Evolutionary conservation across 1,140 invertebrate genomes (phyloP), one percentile per base, ranked within the genome.

Genomic region (Plectrocnemia conspersa): DNA sequence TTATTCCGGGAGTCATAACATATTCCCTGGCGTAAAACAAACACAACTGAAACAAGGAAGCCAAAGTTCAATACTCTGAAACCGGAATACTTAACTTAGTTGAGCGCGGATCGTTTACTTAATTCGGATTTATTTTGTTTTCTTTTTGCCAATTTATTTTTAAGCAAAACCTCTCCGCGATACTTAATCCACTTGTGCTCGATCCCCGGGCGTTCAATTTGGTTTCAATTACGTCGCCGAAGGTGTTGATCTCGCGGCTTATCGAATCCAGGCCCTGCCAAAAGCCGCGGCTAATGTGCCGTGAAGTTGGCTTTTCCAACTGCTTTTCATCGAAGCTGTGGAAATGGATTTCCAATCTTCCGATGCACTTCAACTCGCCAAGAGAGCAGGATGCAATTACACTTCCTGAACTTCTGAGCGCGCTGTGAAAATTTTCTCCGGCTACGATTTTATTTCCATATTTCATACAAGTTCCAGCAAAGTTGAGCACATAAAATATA

Each of bases 301-400:
- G 41, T 44, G 24, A 53, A 53, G 50, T 53, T 50, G 47, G 24
- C 18, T 18, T n/a, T 13, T 15, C 7, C 13, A 19, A 11, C 5
- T 38, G 10, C 42, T 45, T n/a, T 45, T 45, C 46, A 48, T 16
- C 25, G 24, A 29, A 9, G 23, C 42, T 15, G 19, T 33, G 16
- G 33, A 48, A 48, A 48, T 55, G 53, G 16, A 55, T 55, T 55
- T 55, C n/a, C 53, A 55, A 55, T 55, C 53, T 48, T 40, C 15
- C 33, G 22, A 45, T 55, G 53, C 53, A 55, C 53, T 55, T 19
- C 38, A 16, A 18, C 19, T 53, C 10, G 21, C 21, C 16, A 15
- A 29, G 16, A 35, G 16, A 45, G 27, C 16, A 32, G 40, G 40
- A 54, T 54, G 41, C 52, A 54, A 54, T 45, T 54, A 53, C 36